phyloP scores from a whole-genome alignment of 92 coral and sea anemone species.

The Porites lobata region DNA sequence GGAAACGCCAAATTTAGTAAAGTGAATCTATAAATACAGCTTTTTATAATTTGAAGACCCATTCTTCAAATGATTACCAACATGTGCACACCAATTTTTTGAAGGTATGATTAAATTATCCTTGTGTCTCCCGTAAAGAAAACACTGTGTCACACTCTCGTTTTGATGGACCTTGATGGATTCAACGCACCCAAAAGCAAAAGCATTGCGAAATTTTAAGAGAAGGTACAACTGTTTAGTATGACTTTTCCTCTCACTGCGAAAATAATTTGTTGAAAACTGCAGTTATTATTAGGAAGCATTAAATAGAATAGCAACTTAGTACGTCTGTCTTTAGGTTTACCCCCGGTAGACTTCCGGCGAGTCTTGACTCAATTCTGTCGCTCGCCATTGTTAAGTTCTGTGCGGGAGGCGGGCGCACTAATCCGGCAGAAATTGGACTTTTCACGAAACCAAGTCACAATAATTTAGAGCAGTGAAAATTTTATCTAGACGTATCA shows the following conservation, averaged over 20 bases:
- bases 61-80: background rate
- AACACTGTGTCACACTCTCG: background rate
- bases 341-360: slow-evolving; percentile 17
- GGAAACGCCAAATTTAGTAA: background rate
- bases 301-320: background rate
- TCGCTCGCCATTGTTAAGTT: background rate
- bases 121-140: slow-evolving; percentile 1
- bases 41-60: background rate
- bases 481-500: background rate
- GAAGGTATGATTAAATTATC: background rate
- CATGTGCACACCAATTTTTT: background rate
- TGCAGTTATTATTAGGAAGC: background rate
- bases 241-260: background rate
- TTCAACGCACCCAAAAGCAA: no score
- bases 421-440: background rate
- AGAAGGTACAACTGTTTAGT: no score
- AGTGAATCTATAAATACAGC: background rate
- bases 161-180: no score
- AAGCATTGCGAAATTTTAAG: no score
- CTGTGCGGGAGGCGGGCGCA: background rate
- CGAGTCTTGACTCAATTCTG: background rate
- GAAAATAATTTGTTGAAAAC: slow-evolving; percentile 2
- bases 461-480: background rate
- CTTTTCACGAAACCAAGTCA: background rate
- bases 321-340: slow-evolving; percentile 23